Evolutionary conservation across 2,113 vertebrate species (phyloP).

Genomic region (Pelvicachromis taeniatus): DNA sequence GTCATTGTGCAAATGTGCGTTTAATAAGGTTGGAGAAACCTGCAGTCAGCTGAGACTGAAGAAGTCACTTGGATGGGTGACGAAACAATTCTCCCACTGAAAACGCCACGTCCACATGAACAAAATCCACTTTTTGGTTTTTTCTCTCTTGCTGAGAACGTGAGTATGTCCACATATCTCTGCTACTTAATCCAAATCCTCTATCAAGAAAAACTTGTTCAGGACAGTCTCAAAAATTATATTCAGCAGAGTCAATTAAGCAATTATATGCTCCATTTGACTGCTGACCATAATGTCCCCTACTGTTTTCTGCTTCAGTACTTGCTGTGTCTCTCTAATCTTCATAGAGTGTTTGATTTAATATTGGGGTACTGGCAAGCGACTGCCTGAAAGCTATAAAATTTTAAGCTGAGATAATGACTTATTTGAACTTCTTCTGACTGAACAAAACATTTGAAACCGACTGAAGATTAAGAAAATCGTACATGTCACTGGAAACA

Average conservation of each 20-base stretch:
- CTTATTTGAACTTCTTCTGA: not conserved
- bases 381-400: not conserved
- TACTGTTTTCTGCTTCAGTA: slow-evolving; percentile 32
- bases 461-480: not conserved
- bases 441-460: not conserved
- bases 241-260: slow-evolving; percentile 48
- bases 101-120: not conserved
- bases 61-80: not conserved
- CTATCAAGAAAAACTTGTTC: not conserved
- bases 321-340: not conserved
- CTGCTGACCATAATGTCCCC: slow-evolving; percentile 25
- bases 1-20: not conserved
- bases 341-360: slow-evolving; percentile 31
- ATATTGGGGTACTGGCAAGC: not conserved
- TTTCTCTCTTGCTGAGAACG: not conserved
- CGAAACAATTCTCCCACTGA: not conserved
- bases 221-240: slow-evolving; percentile 13
- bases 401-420: not conserved
- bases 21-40: not conserved
- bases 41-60: not conserved
- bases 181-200: not conserved
- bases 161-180: not conserved
- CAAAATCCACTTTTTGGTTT: not conserved
- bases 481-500: not conserved
- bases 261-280: slow-evolving; percentile 51